Evolutionary conservation across 2,797 vertebrate genomes (phyloP), one percentile per base, ranked within the genome.

Genomic region (Glyptemys insculpta): DNA sequence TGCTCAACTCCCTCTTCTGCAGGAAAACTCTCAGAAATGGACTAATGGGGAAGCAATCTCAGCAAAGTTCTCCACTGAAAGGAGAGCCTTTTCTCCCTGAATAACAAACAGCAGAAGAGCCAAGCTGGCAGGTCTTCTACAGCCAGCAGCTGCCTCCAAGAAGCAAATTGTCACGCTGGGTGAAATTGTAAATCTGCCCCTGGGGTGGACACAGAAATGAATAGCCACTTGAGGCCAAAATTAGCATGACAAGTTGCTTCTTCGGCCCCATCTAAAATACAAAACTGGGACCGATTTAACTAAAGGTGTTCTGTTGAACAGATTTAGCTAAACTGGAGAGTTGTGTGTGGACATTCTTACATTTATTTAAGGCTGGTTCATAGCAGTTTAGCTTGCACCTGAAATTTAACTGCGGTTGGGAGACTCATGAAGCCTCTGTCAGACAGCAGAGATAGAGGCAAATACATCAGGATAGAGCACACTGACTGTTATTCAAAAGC

Each of bases 361-460:
- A 78, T n/a, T 53, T 16, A 12, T 1, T 85, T 72, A 89, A 89
- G 44, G 9, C 79, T 59, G 15, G 14, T 56, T 93, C 85, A 27
- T 7, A 85, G 76, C 34, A 79, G 37, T 59, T 68, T 56, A 27
- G 78, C 25, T 44, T 83, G 74, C 65, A 92, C 23, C 21, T 37
- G 6, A 79, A 93, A 57, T 91, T 87, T 96, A 95, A 82, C 76
- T 92, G 82, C n/a, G 91, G 44, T 76, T 85, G 93, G 37, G 34
- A n/a, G 94, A 90, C 79, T 91, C 91, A 91, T 91, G 85, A 96
- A 94, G 65, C 52, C 81, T 54, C 83, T 90, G 41, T 76, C 81
- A 92, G 57, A 16, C 93, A 54, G 86, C 94, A 94, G 93, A 82
- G 44, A 93, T 90, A 95, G 76, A 93, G 78, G 92, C 29, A 90